phyloP scores from a whole-genome alignment of 2,113 vertebrate genomes.

The Tetraodon nigroviridis region DNA sequence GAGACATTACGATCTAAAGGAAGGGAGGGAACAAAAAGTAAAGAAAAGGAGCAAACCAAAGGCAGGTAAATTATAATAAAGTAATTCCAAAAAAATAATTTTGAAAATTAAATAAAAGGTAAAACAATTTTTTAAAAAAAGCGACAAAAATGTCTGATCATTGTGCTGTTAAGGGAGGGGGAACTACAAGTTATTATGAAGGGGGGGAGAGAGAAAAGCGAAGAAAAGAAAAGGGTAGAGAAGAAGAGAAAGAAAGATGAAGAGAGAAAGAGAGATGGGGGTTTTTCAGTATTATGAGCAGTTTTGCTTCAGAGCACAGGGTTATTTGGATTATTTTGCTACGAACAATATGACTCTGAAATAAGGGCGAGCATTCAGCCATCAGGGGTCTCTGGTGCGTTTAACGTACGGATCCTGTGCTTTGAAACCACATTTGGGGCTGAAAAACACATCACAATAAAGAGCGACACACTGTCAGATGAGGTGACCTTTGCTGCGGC shows the following conservation, averaged over 20 bases:
- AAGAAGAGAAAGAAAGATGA: not conserved
- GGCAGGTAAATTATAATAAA: slow-evolving; percentile 67
- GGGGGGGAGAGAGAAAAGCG: not conserved
- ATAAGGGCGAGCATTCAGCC: too few species aligned
- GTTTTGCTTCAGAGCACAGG: slow-evolving; percentile 46
- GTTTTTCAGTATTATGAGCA: slow-evolving; percentile 12
- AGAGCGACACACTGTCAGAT: not conserved
- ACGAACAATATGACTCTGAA: too few species aligned
- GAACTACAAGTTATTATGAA: slow-evolving; percentile 23
- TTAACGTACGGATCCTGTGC: slow-evolving; percentile 23
- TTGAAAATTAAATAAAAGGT: slow-evolving; percentile 68
- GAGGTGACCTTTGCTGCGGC: too few species aligned
- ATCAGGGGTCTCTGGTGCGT: not conserved
- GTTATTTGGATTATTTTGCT: slow-evolving; percentile 4
- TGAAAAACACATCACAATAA: slow-evolving; percentile 29
- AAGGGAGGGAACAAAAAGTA: slow-evolving; percentile 53
- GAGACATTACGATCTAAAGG: slow-evolving; percentile 99
- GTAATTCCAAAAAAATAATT: slow-evolving; percentile 66
- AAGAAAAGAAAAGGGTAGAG: not conserved
- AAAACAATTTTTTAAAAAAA: slow-evolving; percentile 9
- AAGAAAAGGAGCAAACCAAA: slow-evolving; percentile 38
- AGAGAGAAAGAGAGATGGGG: slow-evolving; percentile 2
- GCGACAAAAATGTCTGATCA: slow-evolving; percentile 60
- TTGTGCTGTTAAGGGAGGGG: slow-evolving; percentile 48
- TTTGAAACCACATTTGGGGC: slow-evolving; percentile 47